Evolutionary conservation across 2,888 invertebrate species (phyloP), one percentile per base, ranked within the genome.

Genomic region (Acrobasis repandana): DNA sequence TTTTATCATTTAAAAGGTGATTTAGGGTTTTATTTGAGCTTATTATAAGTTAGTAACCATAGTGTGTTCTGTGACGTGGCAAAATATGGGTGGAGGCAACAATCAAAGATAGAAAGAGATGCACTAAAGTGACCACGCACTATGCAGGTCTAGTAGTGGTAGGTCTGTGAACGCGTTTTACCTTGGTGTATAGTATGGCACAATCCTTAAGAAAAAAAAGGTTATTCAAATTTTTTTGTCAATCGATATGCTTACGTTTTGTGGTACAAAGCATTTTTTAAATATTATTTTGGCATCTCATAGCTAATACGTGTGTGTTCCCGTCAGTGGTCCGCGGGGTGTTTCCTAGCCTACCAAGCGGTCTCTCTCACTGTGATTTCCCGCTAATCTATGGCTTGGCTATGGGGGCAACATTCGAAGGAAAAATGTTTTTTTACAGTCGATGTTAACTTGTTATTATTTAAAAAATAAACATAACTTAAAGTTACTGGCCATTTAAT

Each of bases 331-430:
- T 49, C 49, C 20, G 49, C 49, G n/a, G 36, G 58, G 49, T 58
- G n/a, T 36, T 48, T 48, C 57, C 49, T 58, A 49, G 58, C 49
- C 56, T 34, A 46, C 47, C 61, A 62, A 54, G 59, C 64, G 67
- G 67, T 67, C 67, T 65, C 66, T 67, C 67, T 69, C 70, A 72
- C 70, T 75, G 72, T 76, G 74, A 74, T 72, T 69, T 68, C 49
- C 62, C 60, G 46, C 60, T 60, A 28, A 54, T 48, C 33, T 50
- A 47, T 33, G 46, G 54, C 52, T 15, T 33, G 46, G 54, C 52
- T 15, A 34, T 34, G 60, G 56, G 14, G 61, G 56, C 61, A 61
- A 56, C 56, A 15, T 57, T 58, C 38, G 49, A 61, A 43, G 9
- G 18, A 50, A 59, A 38, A 16, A 33, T 9, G 33, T 28, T 28